These are phyloP conservation scores for Phycodurus eques DNA, from an alignment of 2,113 vertebrate species.

Conservation along the genomic window DNA sequence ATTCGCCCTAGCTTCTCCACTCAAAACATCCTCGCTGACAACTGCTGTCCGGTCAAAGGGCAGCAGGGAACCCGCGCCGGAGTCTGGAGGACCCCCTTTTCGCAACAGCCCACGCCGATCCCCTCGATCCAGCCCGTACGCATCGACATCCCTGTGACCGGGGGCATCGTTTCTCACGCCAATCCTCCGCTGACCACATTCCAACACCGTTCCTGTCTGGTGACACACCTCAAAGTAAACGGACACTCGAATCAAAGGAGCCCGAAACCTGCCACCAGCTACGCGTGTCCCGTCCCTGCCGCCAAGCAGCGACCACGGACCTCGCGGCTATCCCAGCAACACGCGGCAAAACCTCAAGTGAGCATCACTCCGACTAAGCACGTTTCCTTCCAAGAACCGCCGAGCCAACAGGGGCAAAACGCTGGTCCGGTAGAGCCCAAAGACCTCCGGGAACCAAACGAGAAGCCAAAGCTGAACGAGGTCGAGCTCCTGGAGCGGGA, in stretches of 20 bases:
- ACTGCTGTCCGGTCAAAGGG: constrained; percentile 57
- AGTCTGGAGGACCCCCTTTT: constrained; percentile 83
- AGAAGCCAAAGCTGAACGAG: constrained; percentile 74
- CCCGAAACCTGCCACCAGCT: not conserved
- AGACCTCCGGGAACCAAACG: constrained; percentile 79
- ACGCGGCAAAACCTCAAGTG: constrained; percentile 66
- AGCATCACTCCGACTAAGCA: constrained; percentile 73
- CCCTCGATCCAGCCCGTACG: constrained; percentile 77
- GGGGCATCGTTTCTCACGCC: constrained; percentile 56
- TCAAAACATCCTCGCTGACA: constrained; percentile 78
- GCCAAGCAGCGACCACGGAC: constrained; percentile 47
- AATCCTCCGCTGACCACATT: constrained; percentile 62
- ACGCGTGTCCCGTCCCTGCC: constrained; percentile 41
- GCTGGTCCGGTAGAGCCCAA: constrained; percentile 61
- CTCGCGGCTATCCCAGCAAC: constrained; percentile 39
- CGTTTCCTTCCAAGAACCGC: constrained; percentile 82
- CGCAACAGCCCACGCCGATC: constrained; percentile 62
- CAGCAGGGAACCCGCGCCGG: constrained; percentile 73
- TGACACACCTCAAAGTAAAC: not conserved
- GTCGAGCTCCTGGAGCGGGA: constrained; percentile 83
- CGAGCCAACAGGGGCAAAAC: constrained; percentile 73
- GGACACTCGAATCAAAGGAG: not conserved
- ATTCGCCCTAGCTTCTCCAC: constrained; percentile 79
- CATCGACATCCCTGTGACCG: constrained; percentile 82
- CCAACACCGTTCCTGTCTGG: constrained; percentile 15